Base-by-base conservation (phyloP, 2,888 invertebrate genomes). In the Blastobasis lacticolella region DNA sequence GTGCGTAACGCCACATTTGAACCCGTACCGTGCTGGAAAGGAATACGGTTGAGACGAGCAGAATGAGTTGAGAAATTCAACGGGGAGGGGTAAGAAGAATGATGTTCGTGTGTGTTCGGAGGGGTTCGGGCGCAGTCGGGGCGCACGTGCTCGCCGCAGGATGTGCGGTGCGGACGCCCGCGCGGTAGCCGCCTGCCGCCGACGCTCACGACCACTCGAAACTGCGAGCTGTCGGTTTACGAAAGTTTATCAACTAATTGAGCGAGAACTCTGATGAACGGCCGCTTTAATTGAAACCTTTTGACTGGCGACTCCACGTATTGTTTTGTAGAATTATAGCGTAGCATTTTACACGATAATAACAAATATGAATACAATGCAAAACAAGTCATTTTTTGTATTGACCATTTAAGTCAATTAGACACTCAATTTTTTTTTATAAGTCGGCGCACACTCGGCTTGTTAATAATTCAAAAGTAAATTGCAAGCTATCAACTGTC, bases 81-180 rank as follows among this genome's bases (percentile, higher is more conserved):
- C 38, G 55, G 66, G 69, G 67, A 56, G 57, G 54, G 49, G 38
- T 56, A 63, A 57, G 60, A 57, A 52, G 60, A 60, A 59, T 56
- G 61, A 58, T 62, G 60, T 57, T 51, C 51, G 49, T n/a, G 58
- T 53, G 64, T 65, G 64, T 64, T 84, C 81, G 84, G 78, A 65
- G 66, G 72, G 79, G 78, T 78, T 84, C 84, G 83, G 78, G 75
- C 70, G 79, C 73, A 69, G 76, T 73, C 81, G 81, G 55, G 71
- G 69, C 74, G 80, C 84, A 83, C 84, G 84, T 83, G 82, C 77
- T 75, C 75, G 72, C 71, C 68, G 63, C 68, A 66, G 69, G 69
- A 40, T 45, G 37, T 45, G 49, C 43, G 37, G 6, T 6, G 47
- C 40, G 8, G 40, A 48, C 41, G 48, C 10, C 47, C 38, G 41